Percentiles rank a stretch among this genome's conserved stretches.
Evolutionary conservation across 2,888 invertebrate species (phyloP).

Genomic region (Acronicta aceris): DNA sequence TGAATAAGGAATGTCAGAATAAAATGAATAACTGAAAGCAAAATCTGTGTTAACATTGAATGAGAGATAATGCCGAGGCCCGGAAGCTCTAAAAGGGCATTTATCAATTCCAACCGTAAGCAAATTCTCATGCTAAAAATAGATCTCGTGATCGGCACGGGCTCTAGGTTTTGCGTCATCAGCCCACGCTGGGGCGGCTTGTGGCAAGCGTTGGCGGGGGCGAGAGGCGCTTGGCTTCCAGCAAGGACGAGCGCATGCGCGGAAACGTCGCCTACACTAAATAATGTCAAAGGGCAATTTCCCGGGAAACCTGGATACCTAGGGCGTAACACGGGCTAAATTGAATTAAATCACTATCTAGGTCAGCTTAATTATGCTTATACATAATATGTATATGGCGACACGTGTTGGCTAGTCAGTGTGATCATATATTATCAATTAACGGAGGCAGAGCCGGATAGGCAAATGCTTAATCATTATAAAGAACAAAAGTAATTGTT

Average conservation of each 20-base stretch:
- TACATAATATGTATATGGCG: not conserved
- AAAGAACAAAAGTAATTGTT: too few species aligned
- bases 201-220: constrained; percentile 39
- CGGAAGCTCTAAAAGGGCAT: constrained; percentile 24
- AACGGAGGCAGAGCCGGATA: too few species aligned
- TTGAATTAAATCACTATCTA: constrained; percentile 64
- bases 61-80: constrained; percentile 14
- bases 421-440: not conserved
- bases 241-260: constrained; percentile 75
- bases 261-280: constrained; percentile 63
- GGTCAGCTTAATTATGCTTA: constrained; percentile 16
- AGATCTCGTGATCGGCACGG: constrained; percentile 66
- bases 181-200: constrained; percentile 68
- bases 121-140: constrained; percentile 73
- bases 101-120: constrained; percentile 51
- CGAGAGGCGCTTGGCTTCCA: constrained; percentile 42
- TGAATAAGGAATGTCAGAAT: constrained; percentile 4
- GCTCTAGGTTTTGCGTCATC: constrained; percentile 79
- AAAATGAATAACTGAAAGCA: constrained; percentile 11
- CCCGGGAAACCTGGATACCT: constrained; percentile 77
- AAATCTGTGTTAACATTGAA: constrained; percentile 10
- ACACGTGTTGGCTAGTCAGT: not conserved
- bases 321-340: constrained; percentile 68
- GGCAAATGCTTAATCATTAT: too few species aligned
- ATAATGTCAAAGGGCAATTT: constrained; percentile 86